Base-by-base conservation (phyloP, 2,113 vertebrate species). In the Tricholaema leucomelas region DNA sequence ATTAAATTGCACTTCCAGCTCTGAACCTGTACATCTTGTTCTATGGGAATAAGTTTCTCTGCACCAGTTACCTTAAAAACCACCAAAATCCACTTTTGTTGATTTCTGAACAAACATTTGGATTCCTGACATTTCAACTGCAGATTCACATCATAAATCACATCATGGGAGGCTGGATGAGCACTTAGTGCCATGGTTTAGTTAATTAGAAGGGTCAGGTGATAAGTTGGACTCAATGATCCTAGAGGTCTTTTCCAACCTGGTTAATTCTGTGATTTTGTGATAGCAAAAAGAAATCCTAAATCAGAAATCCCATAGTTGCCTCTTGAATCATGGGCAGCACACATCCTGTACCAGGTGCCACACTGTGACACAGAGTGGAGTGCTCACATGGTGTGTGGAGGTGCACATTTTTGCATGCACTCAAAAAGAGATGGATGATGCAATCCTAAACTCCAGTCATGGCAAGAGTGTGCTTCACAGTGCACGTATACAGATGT, bases 41-140 rank as follows among this genome's bases (percentile, higher is more conserved):
- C 31, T 12, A 40, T 0, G 0, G 28, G 33, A n/a, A 4, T 17
- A 63, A 48, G 5, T 54, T 77, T 42, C 38, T 50, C 25, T 1
- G 0, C 5, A 7, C 6, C 40, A 15, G 14, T 55, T 40, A 74
- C 9, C 28, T 0, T 25, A 40, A 69, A 86, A 81, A 79, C 7
- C 6, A 58, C 21, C 13, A 80, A 91, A 80, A 67, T 19, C 0
- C 2, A 33, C 6, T 35, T 78, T 64, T 52, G 78, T 8, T 48
- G 9, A 58, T 86, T 86, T 69, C 50, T 33, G 46, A 90, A 33
- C 2, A 66, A 81, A 65, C 6, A 42, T 13, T 54, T 35, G 25
- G 83, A 90, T 79, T 79, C 24, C 21, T 24, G 8, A 46, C 61
- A 42, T 88, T 79, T 88, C 74, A 83, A 44, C 8, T 9, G 40